A percentile compares a stretch with the other conserved stretches of the same genome.
phyloP scores from a whole-genome alignment of 2,888 invertebrate species.

The Lasioglossum malachurum region DNA sequence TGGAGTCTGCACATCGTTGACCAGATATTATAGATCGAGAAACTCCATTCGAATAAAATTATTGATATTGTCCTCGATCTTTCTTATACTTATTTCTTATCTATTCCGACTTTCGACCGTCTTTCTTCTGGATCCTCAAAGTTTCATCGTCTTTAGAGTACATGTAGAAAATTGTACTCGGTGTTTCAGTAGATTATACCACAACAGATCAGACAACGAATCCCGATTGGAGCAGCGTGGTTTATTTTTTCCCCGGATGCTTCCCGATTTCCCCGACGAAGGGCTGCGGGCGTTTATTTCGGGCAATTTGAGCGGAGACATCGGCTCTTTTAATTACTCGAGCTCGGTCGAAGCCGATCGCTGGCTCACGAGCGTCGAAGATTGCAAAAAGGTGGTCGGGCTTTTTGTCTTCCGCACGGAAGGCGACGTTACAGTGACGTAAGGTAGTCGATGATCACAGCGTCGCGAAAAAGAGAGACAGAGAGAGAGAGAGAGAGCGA shows the following conservation, averaged over 20 bases:
- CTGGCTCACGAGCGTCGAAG: conserved; percentile 14
- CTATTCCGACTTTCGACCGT: neutral
- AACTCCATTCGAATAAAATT: neutral
- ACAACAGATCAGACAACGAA: neutral
- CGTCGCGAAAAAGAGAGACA: conserved; percentile 38
- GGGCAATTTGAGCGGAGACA: neutral
- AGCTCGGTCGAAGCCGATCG: conserved; percentile 14
- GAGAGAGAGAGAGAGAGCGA: conserved; percentile 19
- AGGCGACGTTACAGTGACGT: conserved; percentile 74
- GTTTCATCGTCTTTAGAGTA: neutral
- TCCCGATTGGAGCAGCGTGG: neutral
- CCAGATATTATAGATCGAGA: neutral
- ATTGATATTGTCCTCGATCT: neutral
- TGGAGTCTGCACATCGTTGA: neutral
- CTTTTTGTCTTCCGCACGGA: conserved; percentile 46
- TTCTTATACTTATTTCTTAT: neutral
- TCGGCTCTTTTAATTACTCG: conserved; percentile 8
- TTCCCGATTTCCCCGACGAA: neutral
- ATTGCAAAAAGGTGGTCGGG: conserved; percentile 16
- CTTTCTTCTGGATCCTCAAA: neutral
- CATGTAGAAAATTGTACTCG: neutral
- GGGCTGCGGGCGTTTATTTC: neutral
- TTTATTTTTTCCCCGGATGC: neutral
- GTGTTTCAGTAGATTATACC: neutral
- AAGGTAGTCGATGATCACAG: conserved; percentile 67